Base-by-base conservation (phyloP, 2,113 vertebrate species). In the Xerus inauris region DNA sequence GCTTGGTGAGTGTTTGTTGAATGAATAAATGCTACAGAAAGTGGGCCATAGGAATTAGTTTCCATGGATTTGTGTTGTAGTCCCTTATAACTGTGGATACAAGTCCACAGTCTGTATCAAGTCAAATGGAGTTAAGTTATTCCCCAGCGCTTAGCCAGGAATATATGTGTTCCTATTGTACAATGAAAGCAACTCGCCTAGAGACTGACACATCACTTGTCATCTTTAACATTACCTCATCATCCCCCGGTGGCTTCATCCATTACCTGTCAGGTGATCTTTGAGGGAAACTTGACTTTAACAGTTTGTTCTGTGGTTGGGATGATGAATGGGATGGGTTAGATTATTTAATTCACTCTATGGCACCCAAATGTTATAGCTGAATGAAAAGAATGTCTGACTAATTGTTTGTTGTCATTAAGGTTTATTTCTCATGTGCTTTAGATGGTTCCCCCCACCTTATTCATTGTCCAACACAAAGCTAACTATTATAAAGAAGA, bases 301-400 rank as follows among this genome's bases (percentile, higher is more conserved):
- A 71, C 79, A 45, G 45, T 96, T 81, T 85, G 42, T 79, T 94
- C 94, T 72, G 35, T 87, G 87, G 84, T 94, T 96, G 38, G 81
- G 94, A 95, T 98, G 98, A 98, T 97, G 94, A 97, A 97, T 97
- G 98, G 97, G 97, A 96, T 94, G 95, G 84, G 84, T 77, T 88
- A 97, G 89, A 96, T 92, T 87, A 90, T 93, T 97, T 97, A 62
- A 95, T 97, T 97, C 80, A 91, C 42, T 89, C 71, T 72, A 77
- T 94, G 94, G 91, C 87, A 92, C 84, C 64, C 87, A 94, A 81
- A 92, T 96, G 96, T 96, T 97, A 95, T 90, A 92, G 87, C 95
- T 77, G 42, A 88, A 85, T 96, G 90, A 79, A 77, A 96, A 90
- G 84, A 94, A 72, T 89, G 95, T 91, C 93, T 96, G 97, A 97